phyloP scores from a whole-genome alignment of 2,797 vertebrate species.

The Clarias fuscus region DNA sequence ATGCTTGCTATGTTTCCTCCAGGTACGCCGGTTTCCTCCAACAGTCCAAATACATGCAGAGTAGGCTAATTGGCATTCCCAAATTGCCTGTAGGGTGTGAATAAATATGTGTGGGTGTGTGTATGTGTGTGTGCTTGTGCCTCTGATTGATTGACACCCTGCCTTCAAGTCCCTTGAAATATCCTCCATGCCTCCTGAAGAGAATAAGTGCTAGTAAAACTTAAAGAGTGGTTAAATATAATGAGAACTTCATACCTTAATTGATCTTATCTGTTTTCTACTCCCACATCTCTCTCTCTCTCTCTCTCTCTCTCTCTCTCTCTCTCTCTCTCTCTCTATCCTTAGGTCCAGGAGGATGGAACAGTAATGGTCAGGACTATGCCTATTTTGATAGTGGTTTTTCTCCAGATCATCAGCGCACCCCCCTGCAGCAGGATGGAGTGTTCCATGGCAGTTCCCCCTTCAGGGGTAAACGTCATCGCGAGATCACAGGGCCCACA shows the following conservation, averaged over 20 bases:
- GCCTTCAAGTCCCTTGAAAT: too few relatives aligned
- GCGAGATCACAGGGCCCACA: slow-evolving; percentile 73
- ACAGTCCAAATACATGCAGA: too few relatives aligned
- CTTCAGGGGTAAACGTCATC: slow-evolving; percentile 81
- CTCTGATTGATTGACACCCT: too few relatives aligned
- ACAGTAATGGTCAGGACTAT: slow-evolving; percentile 82
- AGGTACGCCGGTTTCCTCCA: too few relatives aligned
- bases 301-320: neutral
- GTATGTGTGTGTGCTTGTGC: too few relatives aligned
- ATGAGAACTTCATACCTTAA: too few relatives aligned
- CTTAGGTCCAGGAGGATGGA: slow-evolving; percentile 86
- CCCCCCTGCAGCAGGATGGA: slow-evolving; percentile 57
- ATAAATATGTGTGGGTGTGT: too few relatives aligned
- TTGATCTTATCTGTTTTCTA: neutral
- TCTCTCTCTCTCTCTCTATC: neutral
- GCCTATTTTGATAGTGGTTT: slow-evolving; percentile 88
- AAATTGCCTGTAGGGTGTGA: too few relatives aligned
- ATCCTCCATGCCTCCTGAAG: too few relatives aligned
- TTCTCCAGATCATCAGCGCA: slow-evolving; percentile 67
- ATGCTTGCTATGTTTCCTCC: too few relatives aligned
- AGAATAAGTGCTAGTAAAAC: neutral
- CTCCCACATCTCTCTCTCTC: neutral
- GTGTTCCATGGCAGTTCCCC: slow-evolving; percentile 57
- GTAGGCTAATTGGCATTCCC: too few relatives aligned
- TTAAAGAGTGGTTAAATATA: neutral